Evolutionary conservation across 2,888 invertebrate species (phyloP).

Genomic region (Philonicus albiceps): DNA sequence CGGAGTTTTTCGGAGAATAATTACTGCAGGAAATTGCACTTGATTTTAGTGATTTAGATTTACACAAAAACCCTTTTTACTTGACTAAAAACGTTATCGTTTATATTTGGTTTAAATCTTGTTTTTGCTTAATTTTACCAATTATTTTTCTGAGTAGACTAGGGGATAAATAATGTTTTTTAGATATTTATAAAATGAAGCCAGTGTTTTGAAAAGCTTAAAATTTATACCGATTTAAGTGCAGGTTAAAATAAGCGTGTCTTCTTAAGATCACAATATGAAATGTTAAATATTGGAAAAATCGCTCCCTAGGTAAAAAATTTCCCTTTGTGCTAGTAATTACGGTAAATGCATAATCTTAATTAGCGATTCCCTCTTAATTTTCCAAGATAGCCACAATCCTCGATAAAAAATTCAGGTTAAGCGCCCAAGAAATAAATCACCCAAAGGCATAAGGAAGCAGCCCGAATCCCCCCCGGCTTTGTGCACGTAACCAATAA

Average conservation of each 20-base stretch:
- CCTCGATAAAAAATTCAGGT: neutral
- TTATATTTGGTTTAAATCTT: too few species aligned
- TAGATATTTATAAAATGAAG: too few species aligned
- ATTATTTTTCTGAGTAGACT: too few species aligned
- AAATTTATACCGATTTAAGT: too few species aligned
- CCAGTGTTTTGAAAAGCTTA: too few species aligned
- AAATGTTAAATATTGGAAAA: neutral
- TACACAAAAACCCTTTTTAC: too few species aligned
- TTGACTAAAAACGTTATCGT: too few species aligned
- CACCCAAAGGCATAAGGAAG: neutral
- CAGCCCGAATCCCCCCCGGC: neutral
- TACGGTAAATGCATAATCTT: slow-evolving; percentile 16
- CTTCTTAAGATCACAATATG: neutral
- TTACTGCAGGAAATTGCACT: too few species aligned
- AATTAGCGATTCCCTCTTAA: slow-evolving; percentile 27
- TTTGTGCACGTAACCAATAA: slow-evolving; percentile 31
- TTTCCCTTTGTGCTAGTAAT: neutral
- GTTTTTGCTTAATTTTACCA: too few species aligned
- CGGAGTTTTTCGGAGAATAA: too few species aligned
- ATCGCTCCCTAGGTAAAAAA: neutral
- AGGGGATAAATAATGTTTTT: too few species aligned
- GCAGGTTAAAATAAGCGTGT: neutral
- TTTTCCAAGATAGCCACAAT: neutral
- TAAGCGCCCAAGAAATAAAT: slow-evolving; percentile 18
- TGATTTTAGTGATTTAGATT: too few species aligned